These are phyloP conservation scores for Heterohyrax brucei DNA, from an alignment of 2,797 vertebrate genomes.

Conservation along the genomic window DNA sequence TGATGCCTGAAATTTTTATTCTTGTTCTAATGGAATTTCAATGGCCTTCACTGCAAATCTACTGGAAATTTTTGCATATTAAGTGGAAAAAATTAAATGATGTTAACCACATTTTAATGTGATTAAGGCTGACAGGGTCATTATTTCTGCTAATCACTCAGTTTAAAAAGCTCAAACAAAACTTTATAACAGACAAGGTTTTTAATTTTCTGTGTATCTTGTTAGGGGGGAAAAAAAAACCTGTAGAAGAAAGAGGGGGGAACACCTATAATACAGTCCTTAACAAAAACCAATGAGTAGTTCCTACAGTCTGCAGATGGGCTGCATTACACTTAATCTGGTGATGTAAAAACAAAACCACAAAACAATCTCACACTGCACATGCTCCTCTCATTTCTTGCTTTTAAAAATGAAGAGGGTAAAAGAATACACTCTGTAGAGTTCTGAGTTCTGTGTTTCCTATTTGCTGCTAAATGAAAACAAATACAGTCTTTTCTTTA, in stretches of 20 bases:
- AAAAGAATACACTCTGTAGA: slow-evolving; percentile 80
- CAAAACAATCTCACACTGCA: slow-evolving; percentile 82
- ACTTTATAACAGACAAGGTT: slow-evolving; percentile 93
- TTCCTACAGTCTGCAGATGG: slow-evolving; percentile 82
- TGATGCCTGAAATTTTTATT: slow-evolving; percentile 99
- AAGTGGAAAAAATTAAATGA: slow-evolving; percentile 99
- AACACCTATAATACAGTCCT: slow-evolving; percentile 73
- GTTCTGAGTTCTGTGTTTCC: slow-evolving; percentile 79
- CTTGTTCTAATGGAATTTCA: slow-evolving; percentile 99
- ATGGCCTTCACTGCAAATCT: slow-evolving; percentile 99
- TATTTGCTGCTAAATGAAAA: slow-evolving; percentile 85
- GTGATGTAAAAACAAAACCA: slow-evolving; percentile 82
- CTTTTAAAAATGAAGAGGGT: slow-evolving; percentile 83
- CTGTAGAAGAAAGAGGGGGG: slow-evolving; percentile 70
- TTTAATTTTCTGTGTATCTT: slow-evolving; percentile 88
- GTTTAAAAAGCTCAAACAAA: slow-evolving; percentile 97
- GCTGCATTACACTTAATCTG: slow-evolving; percentile 87
- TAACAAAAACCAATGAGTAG: slow-evolving; percentile 83
- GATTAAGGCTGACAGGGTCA: slow-evolving; percentile 99
- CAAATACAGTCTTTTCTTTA: slow-evolving; percentile 84
- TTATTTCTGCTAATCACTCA: slow-evolving; percentile 99
- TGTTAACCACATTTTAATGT: slow-evolving; percentile 99
- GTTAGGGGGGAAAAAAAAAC: slow-evolving; percentile 84
- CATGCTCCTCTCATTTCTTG: slow-evolving; percentile 83
- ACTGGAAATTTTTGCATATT: slow-evolving; percentile 99